phyloP scores from a whole-genome alignment of 2,113 vertebrate species.

The Trichomycterus rosablanca region DNA sequence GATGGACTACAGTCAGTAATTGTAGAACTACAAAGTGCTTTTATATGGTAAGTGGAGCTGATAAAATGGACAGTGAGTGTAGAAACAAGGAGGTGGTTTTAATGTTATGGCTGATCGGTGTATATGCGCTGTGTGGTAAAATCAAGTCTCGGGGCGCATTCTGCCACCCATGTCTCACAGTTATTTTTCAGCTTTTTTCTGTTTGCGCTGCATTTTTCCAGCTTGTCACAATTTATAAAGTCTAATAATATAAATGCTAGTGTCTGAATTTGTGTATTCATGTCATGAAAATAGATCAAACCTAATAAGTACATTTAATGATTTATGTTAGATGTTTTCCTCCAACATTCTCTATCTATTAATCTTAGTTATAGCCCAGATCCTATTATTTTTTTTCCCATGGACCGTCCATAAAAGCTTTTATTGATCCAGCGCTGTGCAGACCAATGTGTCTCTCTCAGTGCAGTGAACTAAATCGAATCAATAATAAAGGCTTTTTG shows the following conservation, averaged over 20 bases:
- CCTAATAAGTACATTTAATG: slow-evolving; percentile 7
- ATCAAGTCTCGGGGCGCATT: too few species aligned
- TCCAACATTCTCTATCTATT: slow-evolving; percentile 15
- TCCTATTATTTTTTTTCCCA: slow-evolving; percentile 31
- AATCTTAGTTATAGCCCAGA: slow-evolving; percentile 34
- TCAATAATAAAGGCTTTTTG: slow-evolving; percentile 41
- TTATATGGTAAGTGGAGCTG: too few species aligned
- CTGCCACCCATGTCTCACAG: too few species aligned
- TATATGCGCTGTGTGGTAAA: too few species aligned
- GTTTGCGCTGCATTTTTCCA: too few species aligned
- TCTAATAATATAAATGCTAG: not conserved
- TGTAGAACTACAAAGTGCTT: too few species aligned
- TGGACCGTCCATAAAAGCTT: slow-evolving; percentile 37
- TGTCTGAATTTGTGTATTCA: slow-evolving; percentile 1
- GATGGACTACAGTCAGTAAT: too few species aligned
- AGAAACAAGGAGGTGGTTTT: too few species aligned
- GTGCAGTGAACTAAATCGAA: slow-evolving; percentile 35
- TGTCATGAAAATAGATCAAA: slow-evolving; percentile 14
- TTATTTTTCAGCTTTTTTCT: too few species aligned
- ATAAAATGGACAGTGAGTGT: too few species aligned
- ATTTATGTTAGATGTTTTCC: slow-evolving; percentile 22
- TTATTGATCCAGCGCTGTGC: slow-evolving; percentile 38
- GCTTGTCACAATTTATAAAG: not conserved
- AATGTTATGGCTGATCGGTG: too few species aligned
- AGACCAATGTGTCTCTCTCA: slow-evolving; percentile 35